phyloP scores from a whole-genome alignment of 1,140 invertebrate species.

The Drosophila kikkawai region DNA sequence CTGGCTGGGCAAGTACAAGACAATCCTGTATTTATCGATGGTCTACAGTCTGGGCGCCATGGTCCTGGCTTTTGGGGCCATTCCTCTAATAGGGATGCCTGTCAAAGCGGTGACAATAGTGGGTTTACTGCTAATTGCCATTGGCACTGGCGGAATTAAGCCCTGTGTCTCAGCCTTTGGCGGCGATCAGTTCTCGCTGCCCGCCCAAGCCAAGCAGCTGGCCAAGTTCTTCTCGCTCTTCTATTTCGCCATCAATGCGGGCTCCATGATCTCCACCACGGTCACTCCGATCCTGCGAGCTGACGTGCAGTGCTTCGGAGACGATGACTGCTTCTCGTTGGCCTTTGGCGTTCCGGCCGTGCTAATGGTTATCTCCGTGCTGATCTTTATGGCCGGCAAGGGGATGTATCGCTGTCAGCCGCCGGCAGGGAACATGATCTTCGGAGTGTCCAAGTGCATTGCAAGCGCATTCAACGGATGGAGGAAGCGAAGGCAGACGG shows the following conservation, averaged over 20 bases:
- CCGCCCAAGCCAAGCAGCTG: conserved; percentile 91
- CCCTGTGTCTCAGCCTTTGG: conserved; percentile 99
- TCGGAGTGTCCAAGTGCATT: conserved; percentile 91
- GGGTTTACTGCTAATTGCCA: conserved; percentile 92
- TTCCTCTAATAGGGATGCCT: conserved; percentile 86
- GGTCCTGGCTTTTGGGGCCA: conserved; percentile 90
- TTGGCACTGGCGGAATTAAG: conserved; percentile 98
- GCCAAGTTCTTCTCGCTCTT: conserved; percentile 96
- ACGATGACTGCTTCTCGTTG: conserved; percentile 93
- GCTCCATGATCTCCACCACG: conserved; percentile 95
- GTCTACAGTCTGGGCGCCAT: conserved; percentile 95
- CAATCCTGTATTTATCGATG: conserved; percentile 94
- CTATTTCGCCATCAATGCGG: conserved; percentile 97
- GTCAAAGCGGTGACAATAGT: conserved; percentile 91
- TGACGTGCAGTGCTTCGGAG: conserved; percentile 93
- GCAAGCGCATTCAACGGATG: conserved; percentile 86
- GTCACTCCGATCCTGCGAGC: conserved; percentile 94
- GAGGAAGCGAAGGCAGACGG: conserved; percentile 86
- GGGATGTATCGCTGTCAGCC: conserved; percentile 91
- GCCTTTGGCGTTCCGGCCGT: conserved; percentile 96
- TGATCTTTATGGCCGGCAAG: conserved; percentile 93
- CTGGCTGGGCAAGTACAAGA: conserved; percentile 92
- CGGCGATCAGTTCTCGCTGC: conserved; percentile 94
- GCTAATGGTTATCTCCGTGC: conserved; percentile 94
- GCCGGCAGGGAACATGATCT: conserved; percentile 93